Evolutionary conservation across 1,140 invertebrate species (phyloP).

Genomic region (Ostrea denselamellosa): DNA sequence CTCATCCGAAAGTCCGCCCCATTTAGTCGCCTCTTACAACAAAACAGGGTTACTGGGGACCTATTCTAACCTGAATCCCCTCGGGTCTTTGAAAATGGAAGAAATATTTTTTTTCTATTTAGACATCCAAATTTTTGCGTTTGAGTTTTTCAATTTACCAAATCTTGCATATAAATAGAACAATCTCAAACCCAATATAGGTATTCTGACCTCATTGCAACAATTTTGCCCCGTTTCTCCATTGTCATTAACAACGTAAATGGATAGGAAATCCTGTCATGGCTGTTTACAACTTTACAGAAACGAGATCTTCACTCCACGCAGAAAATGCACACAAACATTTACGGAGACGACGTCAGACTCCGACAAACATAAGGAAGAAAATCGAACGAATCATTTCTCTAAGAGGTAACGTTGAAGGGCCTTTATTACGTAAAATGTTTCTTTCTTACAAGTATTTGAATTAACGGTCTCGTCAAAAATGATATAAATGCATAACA

Average conservation of each 20-base stretch:
- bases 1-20: too few species aligned
- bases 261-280: neutral
- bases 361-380: slow-evolving; percentile 18
- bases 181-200: too few species aligned
- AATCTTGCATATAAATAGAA: too few species aligned
- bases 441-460: neutral
- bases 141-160: too few species aligned
- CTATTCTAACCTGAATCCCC: too few species aligned
- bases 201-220: too few species aligned
- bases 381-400: slow-evolving; percentile 19
- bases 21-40: too few species aligned
- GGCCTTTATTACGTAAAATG: neutral
- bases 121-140: too few species aligned
- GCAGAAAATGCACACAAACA: neutral
- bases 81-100: too few species aligned
- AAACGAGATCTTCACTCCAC: neutral
- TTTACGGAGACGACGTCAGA: neutral
- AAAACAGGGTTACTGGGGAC: too few species aligned
- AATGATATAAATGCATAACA: too few species aligned
- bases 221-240: neutral
- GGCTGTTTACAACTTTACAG: slow-evolving; percentile 14
- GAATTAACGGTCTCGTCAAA: neutral
- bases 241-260: neutral
- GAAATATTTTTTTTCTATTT: too few species aligned
- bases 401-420: neutral